A percentile compares a stretch with the other conserved stretches of the same genome.
Evolutionary conservation across 2,888 invertebrate genomes (phyloP).

Genomic region (Trichogramma evanescens): DNA sequence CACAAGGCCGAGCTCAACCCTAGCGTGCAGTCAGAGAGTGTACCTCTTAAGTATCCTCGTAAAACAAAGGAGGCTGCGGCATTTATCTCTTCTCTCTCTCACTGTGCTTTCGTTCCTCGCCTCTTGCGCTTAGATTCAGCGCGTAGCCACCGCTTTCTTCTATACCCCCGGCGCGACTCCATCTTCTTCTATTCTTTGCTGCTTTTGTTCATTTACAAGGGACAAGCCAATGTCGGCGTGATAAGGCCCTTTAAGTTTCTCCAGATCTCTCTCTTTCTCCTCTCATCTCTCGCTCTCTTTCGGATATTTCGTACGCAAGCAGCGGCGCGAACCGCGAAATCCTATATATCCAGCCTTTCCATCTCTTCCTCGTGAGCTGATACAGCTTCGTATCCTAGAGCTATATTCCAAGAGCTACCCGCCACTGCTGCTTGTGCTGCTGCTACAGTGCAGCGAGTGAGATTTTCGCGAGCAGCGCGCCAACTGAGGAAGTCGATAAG

Average conservation of each 20-base stretch:
- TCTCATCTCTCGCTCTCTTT: neutral
- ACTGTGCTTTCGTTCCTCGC: neutral
- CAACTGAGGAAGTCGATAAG: no score
- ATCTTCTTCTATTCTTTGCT: no score
- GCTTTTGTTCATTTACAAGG: no score
- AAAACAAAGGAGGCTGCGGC: constrained; percentile 19
- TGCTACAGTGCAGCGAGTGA: no score
- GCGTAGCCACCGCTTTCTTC: neutral
- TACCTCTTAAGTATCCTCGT: constrained; percentile 16
- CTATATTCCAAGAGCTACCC: no score
- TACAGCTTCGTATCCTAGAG: no score
- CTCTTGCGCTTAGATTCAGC: neutral
- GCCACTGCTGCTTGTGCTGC: no score
- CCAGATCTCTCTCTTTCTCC: neutral
- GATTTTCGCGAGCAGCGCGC: no score
- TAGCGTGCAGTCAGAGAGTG: no score
- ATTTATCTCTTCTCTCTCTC: constrained; percentile 12
- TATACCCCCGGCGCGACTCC: neutral
- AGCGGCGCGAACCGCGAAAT: constrained; percentile 12
- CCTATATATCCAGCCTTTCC: constrained; percentile 14
- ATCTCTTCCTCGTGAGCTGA: neutral
- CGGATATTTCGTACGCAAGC: constrained; percentile 4
- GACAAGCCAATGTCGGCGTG: neutral
- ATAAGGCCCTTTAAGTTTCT: constrained; percentile 14
- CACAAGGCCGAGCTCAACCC: no score